Base-by-base conservation (phyloP, 53 echinoderm and acorn worm genomes). In the Crossaster papposus region DNA sequence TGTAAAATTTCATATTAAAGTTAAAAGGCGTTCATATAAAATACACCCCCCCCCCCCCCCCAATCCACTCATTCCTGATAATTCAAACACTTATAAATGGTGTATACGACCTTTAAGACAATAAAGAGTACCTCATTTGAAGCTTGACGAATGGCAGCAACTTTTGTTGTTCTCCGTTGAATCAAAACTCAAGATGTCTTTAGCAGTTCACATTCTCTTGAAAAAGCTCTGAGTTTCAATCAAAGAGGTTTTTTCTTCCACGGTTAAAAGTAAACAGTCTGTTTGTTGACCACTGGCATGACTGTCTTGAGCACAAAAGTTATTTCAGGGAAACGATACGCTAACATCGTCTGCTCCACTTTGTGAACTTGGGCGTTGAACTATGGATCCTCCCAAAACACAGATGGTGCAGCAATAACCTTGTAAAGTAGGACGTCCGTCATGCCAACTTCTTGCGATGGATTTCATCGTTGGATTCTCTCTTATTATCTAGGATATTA, bases 381-480 rank as follows among this genome's bases (percentile, higher is more conserved):
- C 24, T 68, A 23, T n/a, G 28, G 0, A 26, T 28, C 74, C 74
- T 14, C 4, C 12, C 34, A 34, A 36, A 35, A 14, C 15, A 36
- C 74, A 78, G 78, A 78, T 80, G 30, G 80, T 64, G 82, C n/a
- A 65, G 65, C 76, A 36, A 38, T 76, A 54, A 36, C 36, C 20
- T 87, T 54, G 23, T 77, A 12, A 75, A 76, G 87, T 73, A 20
- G 50, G 53, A 30, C 85, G 73, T 85, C 85, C 54, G 51, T 85
- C 73, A 72, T 52, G 0, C 31, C 73, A 71, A 73, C 53, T 31
- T 85, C 85, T 54, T 54, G 52, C 73, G 73, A 85, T 54, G 54
- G 32, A 23, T 26, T 83, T 11, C 72, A 52, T 85, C 85, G 36
- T 36, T 52, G 85, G 58, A 54, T 82, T n/a, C 38, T 22, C 15